Percentiles rank a stretch among this genome's conserved stretches.
Conservation (phyloP, 2,888 invertebrate genomes). For the Nycteola revayana region DNA sequence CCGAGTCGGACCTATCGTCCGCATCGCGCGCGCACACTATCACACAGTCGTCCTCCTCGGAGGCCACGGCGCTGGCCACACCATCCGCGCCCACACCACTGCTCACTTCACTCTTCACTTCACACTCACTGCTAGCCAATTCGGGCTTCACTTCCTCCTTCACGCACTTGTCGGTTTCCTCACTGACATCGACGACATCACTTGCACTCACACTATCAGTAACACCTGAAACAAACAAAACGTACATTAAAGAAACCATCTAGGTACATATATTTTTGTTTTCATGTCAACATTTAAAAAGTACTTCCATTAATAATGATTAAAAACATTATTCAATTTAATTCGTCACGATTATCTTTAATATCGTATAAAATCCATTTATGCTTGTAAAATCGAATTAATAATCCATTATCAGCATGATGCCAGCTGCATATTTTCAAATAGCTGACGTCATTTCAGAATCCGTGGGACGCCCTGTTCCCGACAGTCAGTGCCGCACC, state of each 20-base stretch:
- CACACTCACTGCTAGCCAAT: constrained; percentile 64
- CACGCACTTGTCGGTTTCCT: constrained; percentile 70
- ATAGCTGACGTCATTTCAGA: constrained; percentile 53
- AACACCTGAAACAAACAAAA: constrained; percentile 68
- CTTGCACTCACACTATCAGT: constrained; percentile 70
- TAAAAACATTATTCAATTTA: no score
- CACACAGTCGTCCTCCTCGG: constrained; percentile 85
- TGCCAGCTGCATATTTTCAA: constrained; percentile 52
- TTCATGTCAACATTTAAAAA: no score
- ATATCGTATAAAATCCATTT: no score
- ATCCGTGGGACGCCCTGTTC: constrained; percentile 20
- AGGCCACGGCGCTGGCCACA: constrained; percentile 79
- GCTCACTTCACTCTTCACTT: constrained; percentile 75
- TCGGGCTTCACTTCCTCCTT: constrained; percentile 64
- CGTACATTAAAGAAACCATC: constrained; percentile 16
- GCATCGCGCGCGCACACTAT: constrained; percentile 83
- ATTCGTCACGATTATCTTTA: no score
- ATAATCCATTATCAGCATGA: constrained; percentile 38
- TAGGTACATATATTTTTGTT: no score
- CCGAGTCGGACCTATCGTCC: constrained; percentile 84
- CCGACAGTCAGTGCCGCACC: constrained; percentile 14
- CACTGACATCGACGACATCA: constrained; percentile 71
- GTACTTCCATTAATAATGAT: no score
- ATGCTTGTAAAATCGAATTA: constrained; percentile 25
- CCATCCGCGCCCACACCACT: constrained; percentile 72